Conservation (phyloP, 2,113 vertebrate species). For the Pelecanoides urinatrix region DNA sequence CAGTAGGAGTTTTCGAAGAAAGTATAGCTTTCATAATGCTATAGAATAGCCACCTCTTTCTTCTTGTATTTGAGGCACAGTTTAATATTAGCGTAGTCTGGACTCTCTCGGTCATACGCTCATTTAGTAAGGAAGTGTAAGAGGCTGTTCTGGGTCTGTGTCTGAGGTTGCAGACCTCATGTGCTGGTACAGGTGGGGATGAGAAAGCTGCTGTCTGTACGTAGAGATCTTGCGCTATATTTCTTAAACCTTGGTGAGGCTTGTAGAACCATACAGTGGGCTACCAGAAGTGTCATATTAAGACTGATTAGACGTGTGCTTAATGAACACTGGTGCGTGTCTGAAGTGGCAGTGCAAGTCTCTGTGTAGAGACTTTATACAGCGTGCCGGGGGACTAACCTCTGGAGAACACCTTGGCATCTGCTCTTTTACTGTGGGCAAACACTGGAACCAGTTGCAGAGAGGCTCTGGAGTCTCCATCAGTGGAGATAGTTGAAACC, state of each 20-base stretch:
- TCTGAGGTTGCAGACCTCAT: too few species aligned
- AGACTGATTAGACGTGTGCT: not conserved
- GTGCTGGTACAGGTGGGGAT: not conserved
- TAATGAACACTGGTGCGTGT: not conserved
- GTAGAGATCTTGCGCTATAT: fast-evolving
- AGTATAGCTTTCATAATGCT: too few species aligned
- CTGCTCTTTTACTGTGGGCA: not conserved
- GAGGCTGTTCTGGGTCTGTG: not conserved
- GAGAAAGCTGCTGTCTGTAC: not conserved
- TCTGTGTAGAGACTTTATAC: not conserved
- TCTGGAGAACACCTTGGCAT: not conserved
- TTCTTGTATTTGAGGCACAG: not conserved
- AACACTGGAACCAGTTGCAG: not conserved
- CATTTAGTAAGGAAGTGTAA: not conserved
- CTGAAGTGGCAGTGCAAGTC: too few species aligned
- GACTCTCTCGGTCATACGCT: not conserved
- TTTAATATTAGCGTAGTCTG: not conserved
- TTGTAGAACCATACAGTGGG: not conserved
- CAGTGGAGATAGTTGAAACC: not conserved
- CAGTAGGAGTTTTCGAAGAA: not conserved
- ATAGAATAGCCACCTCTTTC: not conserved
- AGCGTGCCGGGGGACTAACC: fast-evolving
- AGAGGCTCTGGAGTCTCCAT: not conserved
- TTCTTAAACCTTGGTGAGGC: not conserved
- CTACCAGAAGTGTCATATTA: not conserved